Conservation (phyloP, 2,113 vertebrate species). For the Sceloporus tristichus region DNA sequence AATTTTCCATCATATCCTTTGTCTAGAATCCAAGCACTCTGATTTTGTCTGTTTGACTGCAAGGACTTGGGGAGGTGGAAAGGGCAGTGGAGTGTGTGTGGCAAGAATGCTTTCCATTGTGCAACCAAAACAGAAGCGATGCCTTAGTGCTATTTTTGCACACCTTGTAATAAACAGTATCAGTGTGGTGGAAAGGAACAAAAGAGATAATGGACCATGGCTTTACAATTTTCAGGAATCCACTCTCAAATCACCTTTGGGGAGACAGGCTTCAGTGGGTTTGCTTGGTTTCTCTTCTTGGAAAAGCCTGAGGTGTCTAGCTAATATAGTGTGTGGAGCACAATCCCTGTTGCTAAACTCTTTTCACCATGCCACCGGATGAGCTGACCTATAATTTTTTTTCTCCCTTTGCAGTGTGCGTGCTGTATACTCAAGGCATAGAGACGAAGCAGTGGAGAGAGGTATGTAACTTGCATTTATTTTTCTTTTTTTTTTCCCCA, state of each 20-base stretch:
- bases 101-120: background rate
- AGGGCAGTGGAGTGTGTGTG: no score
- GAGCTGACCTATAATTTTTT: conserved; percentile 19
- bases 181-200: background rate
- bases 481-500: no score
- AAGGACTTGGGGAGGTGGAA: no score
- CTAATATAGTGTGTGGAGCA: background rate
- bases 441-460: conserved; percentile 94
- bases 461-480: conserved; percentile 75
- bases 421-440: conserved; percentile 91
- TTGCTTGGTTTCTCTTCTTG: background rate
- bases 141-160: background rate
- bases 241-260: background rate
- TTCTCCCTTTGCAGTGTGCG: conserved; percentile 83
- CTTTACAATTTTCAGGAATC: background rate
- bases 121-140: background rate
- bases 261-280: background rate
- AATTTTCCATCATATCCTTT: background rate
- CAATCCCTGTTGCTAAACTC: rapidly evolving
- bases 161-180: background rate
- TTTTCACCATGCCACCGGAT: no score
- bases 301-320: background rate
- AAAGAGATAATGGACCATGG: background rate
- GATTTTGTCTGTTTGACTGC: background rate
- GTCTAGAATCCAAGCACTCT: background rate